phyloP scores from a whole-genome alignment of 2,888 invertebrate species.

The Ypsolopha sequella region DNA sequence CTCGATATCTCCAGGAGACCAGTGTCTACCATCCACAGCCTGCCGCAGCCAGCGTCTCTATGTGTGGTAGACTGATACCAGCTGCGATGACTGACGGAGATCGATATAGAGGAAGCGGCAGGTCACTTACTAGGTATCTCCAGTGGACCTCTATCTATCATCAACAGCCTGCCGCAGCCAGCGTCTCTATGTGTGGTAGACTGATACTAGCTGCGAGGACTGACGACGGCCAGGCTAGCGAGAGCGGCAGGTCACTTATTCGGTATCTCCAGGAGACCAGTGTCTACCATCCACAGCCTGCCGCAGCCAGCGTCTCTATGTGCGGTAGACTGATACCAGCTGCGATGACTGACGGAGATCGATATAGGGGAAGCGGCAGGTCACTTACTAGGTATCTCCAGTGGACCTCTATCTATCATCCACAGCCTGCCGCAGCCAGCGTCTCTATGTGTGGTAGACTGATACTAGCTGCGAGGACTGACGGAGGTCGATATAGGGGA shows the following conservation, averaged over 20 bases:
- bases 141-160: conserved; percentile 80
- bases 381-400: conserved; percentile 74
- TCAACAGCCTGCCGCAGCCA: conserved; percentile 81
- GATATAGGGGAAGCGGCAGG: too few relatives aligned
- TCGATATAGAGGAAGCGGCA: too few relatives aligned
- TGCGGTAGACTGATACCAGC: conserved; percentile 29
- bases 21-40: conserved; percentile 85
- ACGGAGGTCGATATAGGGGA: too few relatives aligned
- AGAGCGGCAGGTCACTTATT: conserved; percentile 24
- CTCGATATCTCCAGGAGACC: conserved; percentile 78
- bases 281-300: conserved; percentile 84
- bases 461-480: too few relatives aligned
- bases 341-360: too few relatives aligned
- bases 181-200: conserved; percentile 74
- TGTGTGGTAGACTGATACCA: conserved; percentile 43
- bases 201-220: too few relatives aligned
- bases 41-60: conserved; percentile 74
- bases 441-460: conserved; percentile 51
- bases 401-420: conserved; percentile 82
- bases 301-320: conserved; percentile 76
- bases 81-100: too few relatives aligned
- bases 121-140: conserved; percentile 72
- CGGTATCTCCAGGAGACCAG: conserved; percentile 77
- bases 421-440: conserved; percentile 82
- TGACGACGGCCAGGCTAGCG: too few relatives aligned